Evolutionary conservation across 1,140 invertebrate genomes (phyloP).

Genomic region (Magallana gigas): DNA sequence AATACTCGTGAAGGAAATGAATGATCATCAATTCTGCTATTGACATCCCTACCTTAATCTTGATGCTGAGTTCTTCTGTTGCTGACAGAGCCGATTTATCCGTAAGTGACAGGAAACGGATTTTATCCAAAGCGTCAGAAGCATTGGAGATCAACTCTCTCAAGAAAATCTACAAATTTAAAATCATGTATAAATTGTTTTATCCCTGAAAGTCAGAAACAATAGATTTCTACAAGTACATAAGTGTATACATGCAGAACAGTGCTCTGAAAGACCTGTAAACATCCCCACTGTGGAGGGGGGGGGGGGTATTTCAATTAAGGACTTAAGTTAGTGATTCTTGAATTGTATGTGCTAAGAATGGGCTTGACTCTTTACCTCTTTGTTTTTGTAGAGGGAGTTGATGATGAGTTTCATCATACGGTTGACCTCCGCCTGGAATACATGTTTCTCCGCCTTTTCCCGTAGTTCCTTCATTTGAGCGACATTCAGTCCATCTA

Average conservation of each 20-base stretch:
- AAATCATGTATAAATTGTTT: conserved; percentile 12
- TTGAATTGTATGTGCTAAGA: no score
- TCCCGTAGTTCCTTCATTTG: conserved; percentile 93
- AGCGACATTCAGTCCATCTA: conserved; percentile 96
- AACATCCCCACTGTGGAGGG: no score
- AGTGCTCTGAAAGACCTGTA: no score
- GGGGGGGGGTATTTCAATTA: no score
- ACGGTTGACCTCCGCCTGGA: conserved; percentile 96
- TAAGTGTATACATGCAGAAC: background rate
- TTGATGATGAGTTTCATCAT: conserved; percentile 99
- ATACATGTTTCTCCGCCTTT: conserved; percentile 94
- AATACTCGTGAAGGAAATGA: no score
- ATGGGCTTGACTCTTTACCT: conserved; percentile 81
- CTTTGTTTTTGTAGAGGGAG: conserved; percentile 98
- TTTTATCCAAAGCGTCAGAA: conserved; percentile 80
- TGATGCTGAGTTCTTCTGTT: conserved; percentile 92
- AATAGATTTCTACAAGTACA: background rate
- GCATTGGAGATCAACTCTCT: conserved; percentile 97
- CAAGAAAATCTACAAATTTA: conserved; percentile 90
- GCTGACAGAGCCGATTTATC: conserved; percentile 88
- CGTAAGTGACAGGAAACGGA: conserved; percentile 92
- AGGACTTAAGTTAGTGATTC: no score
- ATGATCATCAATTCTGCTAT: no score
- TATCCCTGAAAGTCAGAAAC: background rate
- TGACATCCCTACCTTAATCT: conserved; percentile 87